Base-by-base conservation (phyloP, 2,888 invertebrate species). In the Pheosia gnoma region DNA sequence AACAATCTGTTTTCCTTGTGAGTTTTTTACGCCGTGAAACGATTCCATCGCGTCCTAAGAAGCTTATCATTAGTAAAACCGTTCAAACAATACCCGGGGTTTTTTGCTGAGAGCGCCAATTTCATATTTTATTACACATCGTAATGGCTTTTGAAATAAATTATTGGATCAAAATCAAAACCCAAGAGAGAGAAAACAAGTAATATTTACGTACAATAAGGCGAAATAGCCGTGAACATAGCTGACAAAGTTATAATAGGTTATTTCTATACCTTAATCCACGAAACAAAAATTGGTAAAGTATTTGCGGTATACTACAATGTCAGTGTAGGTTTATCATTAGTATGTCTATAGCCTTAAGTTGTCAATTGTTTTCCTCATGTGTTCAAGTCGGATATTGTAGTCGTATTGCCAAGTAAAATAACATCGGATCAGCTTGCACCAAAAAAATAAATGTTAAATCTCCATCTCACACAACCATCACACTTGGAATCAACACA, bases 111-210 rank as follows among this genome's bases (percentile, higher is more conserved):
- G 87, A 89, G 88, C 88, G 88, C 86, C 91, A 90, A 92, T 92
- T 91, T 92, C 90, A 89, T 92, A 91, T 89, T 90, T 90, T 90
- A 91, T 90, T 91, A 87, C 86, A 82, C 86, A 79, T 80, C 79
- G 78, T 91, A 90, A 93, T 93, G 88, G 91, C 85, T 89, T 90
- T 86, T 71, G 77, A 84, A 87, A 90, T 90, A 91, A 91, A 88
- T 84, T 83, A 84, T 81, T 71, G 72, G 78, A 76, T 80, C 75
- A 68, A 66, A 79, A 66, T 75, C 73, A 25, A 25, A 25, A 25
- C 9, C n/a, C 47, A 47, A 47, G n/a, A 11, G 47, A 47, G 4
- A 47, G 4, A 47, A 47, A 47, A 47, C 11, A n/a, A 47, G 25
- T 25, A 25, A 25, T 25, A 25, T 25, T 25, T 25, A 25, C 25